Evolutionary conservation across 2,797 vertebrate genomes (phyloP).

Genomic region (Aplochiton taeniatus): DNA sequence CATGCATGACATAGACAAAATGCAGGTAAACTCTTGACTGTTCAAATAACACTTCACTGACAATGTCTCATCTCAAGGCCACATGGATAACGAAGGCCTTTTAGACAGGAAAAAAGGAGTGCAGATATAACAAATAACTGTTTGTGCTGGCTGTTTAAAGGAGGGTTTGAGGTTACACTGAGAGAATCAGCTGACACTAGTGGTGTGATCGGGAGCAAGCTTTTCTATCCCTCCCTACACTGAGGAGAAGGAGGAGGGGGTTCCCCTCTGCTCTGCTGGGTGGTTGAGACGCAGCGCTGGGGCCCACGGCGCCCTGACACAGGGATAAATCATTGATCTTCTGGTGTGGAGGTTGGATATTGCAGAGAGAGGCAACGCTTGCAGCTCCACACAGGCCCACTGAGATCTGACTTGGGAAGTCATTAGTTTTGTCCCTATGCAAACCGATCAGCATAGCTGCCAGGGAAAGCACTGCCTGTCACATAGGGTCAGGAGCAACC

Average conservation of each 20-base stretch:
- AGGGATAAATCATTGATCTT: constrained; percentile 70
- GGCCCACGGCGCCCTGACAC: constrained; percentile 56
- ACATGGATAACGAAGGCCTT: too few relatives aligned
- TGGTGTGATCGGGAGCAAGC: too few relatives aligned
- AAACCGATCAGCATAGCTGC: constrained; percentile 53
- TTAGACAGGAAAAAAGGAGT: constrained; percentile 18
- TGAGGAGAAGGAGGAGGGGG: constrained; percentile 26
- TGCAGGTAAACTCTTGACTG: too few relatives aligned
- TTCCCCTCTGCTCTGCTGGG: constrained; percentile 30
- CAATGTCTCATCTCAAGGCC: too few relatives aligned
- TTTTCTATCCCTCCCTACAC: constrained; percentile 24
- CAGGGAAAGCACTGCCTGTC: neutral
- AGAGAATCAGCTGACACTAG: too few relatives aligned
- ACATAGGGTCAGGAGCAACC: constrained; percentile 47
- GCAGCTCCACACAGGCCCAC: constrained; percentile 37
- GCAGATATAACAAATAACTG: neutral
- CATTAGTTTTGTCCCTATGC: constrained; percentile 56
- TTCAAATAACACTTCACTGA: too few relatives aligned
- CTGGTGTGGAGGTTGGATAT: constrained; percentile 55
- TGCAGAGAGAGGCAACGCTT: constrained; percentile 41
- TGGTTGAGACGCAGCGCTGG: constrained; percentile 55
- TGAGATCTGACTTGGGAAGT: constrained; percentile 57
- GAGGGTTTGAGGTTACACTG: constrained; percentile 20
- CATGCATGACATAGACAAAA: too few relatives aligned
- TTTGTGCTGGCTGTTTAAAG: too few relatives aligned